Base-by-base conservation (phyloP, 2,797 vertebrate genomes). In the Prionace glauca region DNA sequence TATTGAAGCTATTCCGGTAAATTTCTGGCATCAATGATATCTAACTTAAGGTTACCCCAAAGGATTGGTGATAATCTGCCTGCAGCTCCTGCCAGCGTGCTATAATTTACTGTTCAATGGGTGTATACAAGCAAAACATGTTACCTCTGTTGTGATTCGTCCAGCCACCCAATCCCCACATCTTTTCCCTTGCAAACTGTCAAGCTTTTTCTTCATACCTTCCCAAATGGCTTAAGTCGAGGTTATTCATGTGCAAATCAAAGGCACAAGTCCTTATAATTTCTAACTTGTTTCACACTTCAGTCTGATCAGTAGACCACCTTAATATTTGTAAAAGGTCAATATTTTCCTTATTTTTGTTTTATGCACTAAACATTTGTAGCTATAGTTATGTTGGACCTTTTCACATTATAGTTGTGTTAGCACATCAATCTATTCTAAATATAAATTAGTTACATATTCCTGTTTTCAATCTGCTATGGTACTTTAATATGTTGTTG, bases 331-430 rank as follows among this genome's bases (percentile, higher is more conserved):
- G 65, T 74, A 36, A 36, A 93, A 20, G 60, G 18, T 69, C 41
- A 69, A 94, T 50, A 2, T 32, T 94, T 94, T 72, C 18, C 12
- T 95, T 95, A 71, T 95, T 62, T 62, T 91, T 91, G 29, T 65
- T 65, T 32, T 65, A 7, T n/a, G 32, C 32, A 65, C 14, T 65
- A 65, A n/a, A n/a, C 20, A 92, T n/a, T 41, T 69, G 20, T 29
- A 8, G 60, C 32, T 87, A 26, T 87, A 11, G 22, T 1, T 26
- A 22, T 65, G 10, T 45, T 69, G n/a, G 3, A 1, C 14, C 11
- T 65, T 20, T 94, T 50, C 56, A 1, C 29, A 60, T 41, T 36
- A 77, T 74, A n/a, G 60, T 56, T 95, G 50, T 18, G 32, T 9
- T 95, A n/a, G 16, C 41, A 95, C 71, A 2, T 94, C 32, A 72